These are phyloP conservation scores for Conops quadrifasciatus DNA, from an alignment of 2,888 invertebrate genomes.

Conservation along the genomic window DNA sequence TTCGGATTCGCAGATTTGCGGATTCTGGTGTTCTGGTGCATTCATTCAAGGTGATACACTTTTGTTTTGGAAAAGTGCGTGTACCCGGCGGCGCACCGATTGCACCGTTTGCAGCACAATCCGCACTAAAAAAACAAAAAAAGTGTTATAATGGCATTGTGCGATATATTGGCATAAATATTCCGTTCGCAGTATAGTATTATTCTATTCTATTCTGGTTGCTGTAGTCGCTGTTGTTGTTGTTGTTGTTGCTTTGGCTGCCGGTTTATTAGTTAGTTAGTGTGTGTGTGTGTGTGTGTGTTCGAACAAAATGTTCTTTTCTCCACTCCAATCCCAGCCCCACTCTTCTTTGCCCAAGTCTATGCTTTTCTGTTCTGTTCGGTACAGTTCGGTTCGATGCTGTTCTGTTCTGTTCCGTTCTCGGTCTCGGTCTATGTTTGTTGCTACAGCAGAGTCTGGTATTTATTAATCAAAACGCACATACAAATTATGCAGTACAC, in stretches of 20 bases:
- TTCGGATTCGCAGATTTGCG: no score
- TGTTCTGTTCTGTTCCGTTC: constrained; percentile 17
- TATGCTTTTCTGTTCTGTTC: constrained; percentile 6
- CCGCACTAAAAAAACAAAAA: neutral
- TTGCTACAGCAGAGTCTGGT: constrained; percentile 32
- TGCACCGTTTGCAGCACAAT: neutral
- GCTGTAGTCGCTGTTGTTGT: no score
- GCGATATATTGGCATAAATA: neutral
- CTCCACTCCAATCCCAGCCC: neutral
- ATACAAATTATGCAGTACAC: constrained; percentile 60
- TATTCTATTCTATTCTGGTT: no score
- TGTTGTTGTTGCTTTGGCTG: no score
- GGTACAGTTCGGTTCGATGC: constrained; percentile 2
- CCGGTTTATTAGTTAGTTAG: neutral
- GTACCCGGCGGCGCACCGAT: constrained; percentile 14
- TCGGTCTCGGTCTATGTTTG: neutral
- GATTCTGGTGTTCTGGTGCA: neutral
- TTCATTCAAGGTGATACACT: constrained; percentile 17
- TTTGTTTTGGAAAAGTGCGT: constrained; percentile 25
- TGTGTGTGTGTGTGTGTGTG: neutral
- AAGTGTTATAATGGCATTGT: no score
- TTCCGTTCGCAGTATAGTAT: constrained; percentile 2
- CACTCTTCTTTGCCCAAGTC: neutral
- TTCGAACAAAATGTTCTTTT: constrained; percentile 13
- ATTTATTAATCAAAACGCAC: constrained; percentile 49